Base-by-base conservation (phyloP, 2,797 vertebrate genomes). In the Molossus molossus region DNA sequence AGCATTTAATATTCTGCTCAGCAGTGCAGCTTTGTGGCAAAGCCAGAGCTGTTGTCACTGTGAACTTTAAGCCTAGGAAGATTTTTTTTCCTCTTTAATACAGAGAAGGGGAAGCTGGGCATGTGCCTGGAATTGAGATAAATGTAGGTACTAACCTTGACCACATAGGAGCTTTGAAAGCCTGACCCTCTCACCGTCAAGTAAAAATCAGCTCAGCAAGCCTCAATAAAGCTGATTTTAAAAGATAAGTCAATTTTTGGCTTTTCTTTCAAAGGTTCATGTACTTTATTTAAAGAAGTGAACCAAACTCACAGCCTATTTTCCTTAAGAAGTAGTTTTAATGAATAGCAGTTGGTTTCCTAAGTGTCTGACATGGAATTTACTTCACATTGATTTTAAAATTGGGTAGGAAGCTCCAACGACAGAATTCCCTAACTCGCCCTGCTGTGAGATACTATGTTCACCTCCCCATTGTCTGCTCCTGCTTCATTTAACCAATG, bases 361-460 rank as follows among this genome's bases (percentile, higher is more conserved):
- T 27, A 94, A 90, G 29, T 72, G 85, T 83, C 86, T 91, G 87
- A 73, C 79, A 87, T 90, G 67, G 91, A 96, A 95, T 95, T 60
- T n/a, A 40, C 69, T 83, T 96, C 86, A 95, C 97, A 97, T 3
- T 13, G 55, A 91, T 82, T 40, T 94, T 96, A 96, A 95, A 97
- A 94, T 95, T 91, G 90, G 86, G 6, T 87, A 93, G 50, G 72
- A 96, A 75, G 10, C 73, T 97, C 85, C 88, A 69, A 82, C 48
- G 89, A 65, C 70, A 90, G 64, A 89, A 85, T 37, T 96, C 85
- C 91, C 95, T 85, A 84, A 67, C n/a, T 80, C 55, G 88, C 14
- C 18, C 57, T 96, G 33, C 96, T 97, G 50, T 5, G 37, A 95
- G 82, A 73, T n/a, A 33, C 40, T 37, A 1, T 2, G 82, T 40